Evolutionary conservation across 2,797 vertebrate species (phyloP).

Genomic region (Heteromormyrus szaboi): DNA sequence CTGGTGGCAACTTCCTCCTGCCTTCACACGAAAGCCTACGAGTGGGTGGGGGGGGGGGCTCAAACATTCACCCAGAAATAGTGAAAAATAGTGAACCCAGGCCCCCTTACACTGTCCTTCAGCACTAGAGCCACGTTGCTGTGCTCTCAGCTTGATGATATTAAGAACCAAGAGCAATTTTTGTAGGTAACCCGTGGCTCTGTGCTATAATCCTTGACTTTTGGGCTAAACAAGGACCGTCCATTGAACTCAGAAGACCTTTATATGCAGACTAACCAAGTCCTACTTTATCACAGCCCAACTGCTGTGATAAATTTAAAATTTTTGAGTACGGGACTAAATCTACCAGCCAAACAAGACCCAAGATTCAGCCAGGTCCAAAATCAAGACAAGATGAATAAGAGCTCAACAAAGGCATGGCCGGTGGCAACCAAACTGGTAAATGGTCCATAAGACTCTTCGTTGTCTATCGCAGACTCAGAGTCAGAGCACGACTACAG

Average conservation of each 20-base stretch:
- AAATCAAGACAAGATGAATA: not conserved
- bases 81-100: not conserved
- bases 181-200: not conserved
- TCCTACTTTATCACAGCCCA: not conserved
- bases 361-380: not conserved
- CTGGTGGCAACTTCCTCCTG: conserved; percentile 29
- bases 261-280: not conserved
- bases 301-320: not conserved
- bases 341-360: not conserved
- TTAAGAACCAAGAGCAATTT: not conserved
- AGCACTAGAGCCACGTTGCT: not conserved
- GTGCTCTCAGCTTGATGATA: not conserved
- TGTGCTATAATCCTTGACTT: not conserved
- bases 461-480: not conserved
- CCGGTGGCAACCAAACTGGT: not conserved
- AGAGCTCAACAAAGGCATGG: not conserved
- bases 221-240: not conserved
- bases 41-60: not conserved
- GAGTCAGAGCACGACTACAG: conserved; percentile 9
- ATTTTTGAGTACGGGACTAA: not conserved
- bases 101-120: not conserved
- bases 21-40: conserved; percentile 17
- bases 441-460: not conserved
- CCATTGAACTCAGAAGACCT: not conserved
- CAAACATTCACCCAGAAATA: not conserved